phyloP scores from a whole-genome alignment of 2,888 invertebrate species.

The Corythucha ciliata region DNA sequence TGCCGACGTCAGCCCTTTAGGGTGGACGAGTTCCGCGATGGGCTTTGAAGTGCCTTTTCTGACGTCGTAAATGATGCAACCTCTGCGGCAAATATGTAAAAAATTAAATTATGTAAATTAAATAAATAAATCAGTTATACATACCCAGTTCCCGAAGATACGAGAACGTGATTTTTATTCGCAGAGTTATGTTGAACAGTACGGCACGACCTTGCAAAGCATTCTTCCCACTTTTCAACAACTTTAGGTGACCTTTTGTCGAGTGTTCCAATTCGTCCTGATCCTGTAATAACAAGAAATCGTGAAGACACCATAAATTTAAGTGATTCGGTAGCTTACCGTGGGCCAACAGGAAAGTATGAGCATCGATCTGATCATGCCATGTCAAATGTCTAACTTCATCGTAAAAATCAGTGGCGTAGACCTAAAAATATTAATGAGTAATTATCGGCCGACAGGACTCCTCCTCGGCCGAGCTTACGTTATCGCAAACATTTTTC shows the following conservation, averaged over 20 bases:
- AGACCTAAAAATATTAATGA: constrained; percentile 39
- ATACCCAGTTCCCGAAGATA: constrained; percentile 39
- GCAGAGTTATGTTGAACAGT: constrained; percentile 41
- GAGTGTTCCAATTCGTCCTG: constrained; percentile 40
- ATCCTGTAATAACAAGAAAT: constrained; percentile 29
- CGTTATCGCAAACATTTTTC: no score
- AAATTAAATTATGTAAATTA: no score
- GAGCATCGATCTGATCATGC: constrained; percentile 36
- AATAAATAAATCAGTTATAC: no score
- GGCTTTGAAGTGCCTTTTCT: no score
- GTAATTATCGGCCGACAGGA: no score
- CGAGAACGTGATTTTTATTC: constrained; percentile 40
- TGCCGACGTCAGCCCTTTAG: constrained; percentile 39
- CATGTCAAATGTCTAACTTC: constrained; percentile 33
- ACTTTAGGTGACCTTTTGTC: constrained; percentile 38
- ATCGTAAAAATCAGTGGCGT: constrained; percentile 38
- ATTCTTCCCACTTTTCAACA: constrained; percentile 26
- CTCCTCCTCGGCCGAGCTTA: no score
- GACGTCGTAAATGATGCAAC: no score
- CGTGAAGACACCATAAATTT: no score
- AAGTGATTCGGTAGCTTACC: constrained; percentile 34
- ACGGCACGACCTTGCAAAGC: constrained; percentile 37
- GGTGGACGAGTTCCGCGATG: constrained; percentile 31
- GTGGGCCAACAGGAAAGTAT: constrained; percentile 40
- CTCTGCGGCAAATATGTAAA: no score